Percentiles rank a stretch among this genome's conserved stretches.
Evolutionary conservation across 2,888 invertebrate species (phyloP).

Genomic region (Melangyna quadrimaculata): DNA sequence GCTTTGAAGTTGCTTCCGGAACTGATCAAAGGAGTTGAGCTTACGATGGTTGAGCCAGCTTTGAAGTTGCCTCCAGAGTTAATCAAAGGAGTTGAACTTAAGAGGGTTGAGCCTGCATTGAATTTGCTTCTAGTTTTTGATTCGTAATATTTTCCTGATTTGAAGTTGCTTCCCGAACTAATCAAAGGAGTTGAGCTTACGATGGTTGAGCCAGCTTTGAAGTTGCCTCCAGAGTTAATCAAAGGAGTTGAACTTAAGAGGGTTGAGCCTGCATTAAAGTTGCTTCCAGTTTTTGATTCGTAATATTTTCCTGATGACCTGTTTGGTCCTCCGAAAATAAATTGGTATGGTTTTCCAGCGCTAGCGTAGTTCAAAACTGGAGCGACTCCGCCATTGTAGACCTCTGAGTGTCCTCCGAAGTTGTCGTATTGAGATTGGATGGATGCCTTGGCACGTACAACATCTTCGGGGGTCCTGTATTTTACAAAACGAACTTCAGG

Average conservation of each 20-base stretch:
- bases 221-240: not conserved
- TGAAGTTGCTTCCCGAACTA: not conserved
- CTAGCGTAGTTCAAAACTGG: slow-evolving; percentile 76
- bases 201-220: not conserved
- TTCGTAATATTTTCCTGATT: not conserved
- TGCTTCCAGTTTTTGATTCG: not conserved
- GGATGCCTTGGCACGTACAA: slow-evolving; percentile 61
- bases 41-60: too few species aligned
- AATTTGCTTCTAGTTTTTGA: too few species aligned
- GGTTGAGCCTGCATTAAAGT: too few species aligned
- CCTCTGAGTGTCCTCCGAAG: slow-evolving; percentile 65
- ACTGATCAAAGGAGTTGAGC: not conserved
- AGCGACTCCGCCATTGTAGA: slow-evolving; percentile 72
- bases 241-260: not conserved
- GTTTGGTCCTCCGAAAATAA: not conserved
- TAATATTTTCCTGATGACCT: not conserved
- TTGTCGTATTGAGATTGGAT: slow-evolving; percentile 73
- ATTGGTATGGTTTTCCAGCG: not conserved
- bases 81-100: not conserved
- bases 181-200: not conserved
- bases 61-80: not conserved
- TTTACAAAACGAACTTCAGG: slow-evolving; percentile 74
- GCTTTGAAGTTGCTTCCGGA: not conserved
- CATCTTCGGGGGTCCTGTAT: slow-evolving; percentile 73
- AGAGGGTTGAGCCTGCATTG: too few species aligned